Percentiles rank a stretch among this genome's conserved stretches.
phyloP scores from a whole-genome alignment of 2,888 invertebrate genomes.

The Scaptodrosophila latifasciaeformis region DNA sequence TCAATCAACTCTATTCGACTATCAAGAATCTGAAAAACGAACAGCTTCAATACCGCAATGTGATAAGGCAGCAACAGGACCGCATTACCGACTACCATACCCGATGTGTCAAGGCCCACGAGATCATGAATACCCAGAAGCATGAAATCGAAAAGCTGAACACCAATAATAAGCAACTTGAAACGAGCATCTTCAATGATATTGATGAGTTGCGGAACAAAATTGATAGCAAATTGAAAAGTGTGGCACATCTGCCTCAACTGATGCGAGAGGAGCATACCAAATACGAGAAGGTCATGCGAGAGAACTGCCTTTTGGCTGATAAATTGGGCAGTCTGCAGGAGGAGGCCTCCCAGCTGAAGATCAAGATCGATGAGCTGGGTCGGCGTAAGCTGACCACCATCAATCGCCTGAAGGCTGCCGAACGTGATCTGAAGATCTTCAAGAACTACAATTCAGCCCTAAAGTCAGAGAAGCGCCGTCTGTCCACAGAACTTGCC shows the following conservation, averaged over 20 bases:
- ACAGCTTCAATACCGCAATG: constrained; percentile 65
- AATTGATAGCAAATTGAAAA: constrained; percentile 68
- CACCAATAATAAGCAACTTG: constrained; percentile 66
- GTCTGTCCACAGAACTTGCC: constrained; percentile 59
- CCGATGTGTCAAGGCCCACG: constrained; percentile 71
- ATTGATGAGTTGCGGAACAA: constrained; percentile 66
- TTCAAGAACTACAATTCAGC: constrained; percentile 70
- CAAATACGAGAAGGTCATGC: constrained; percentile 63
- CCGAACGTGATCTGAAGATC: constrained; percentile 70
- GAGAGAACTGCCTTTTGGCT: constrained; percentile 65
- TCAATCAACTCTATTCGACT: constrained; percentile 50
- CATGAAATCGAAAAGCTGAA: constrained; percentile 70
- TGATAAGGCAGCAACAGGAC: constrained; percentile 71
- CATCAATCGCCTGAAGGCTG: constrained; percentile 59
- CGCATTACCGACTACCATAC: constrained; percentile 68
- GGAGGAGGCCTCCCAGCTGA: constrained; percentile 53
- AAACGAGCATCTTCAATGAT: constrained; percentile 65
- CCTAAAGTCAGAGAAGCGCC: constrained; percentile 67
- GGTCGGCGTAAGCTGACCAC: constrained; percentile 59
- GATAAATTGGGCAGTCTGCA: constrained; percentile 60
- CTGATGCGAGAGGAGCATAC: constrained; percentile 66
- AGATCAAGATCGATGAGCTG: constrained; percentile 68
- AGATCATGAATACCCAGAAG: constrained; percentile 72
- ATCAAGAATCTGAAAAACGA: constrained; percentile 64
- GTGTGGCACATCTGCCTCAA: constrained; percentile 66